These are phyloP conservation scores for Radopholus similis DNA, from an alignment of 1,140 invertebrate genomes.

Conservation along the genomic window DNA sequence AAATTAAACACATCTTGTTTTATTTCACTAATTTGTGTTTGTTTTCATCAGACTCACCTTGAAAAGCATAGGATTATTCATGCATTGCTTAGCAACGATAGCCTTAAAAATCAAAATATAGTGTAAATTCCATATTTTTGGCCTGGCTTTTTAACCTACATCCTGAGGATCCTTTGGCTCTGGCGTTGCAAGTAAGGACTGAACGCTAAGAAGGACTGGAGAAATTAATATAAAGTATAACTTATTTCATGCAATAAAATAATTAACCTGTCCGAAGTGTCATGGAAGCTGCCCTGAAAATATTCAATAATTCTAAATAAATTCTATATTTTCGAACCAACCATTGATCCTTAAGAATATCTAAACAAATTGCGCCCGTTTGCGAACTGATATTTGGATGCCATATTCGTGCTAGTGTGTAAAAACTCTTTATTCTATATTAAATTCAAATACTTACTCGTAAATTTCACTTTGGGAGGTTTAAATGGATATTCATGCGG, in stretches of 20 bases:
- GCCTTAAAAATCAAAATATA: too few relatives aligned
- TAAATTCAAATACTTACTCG: conserved; percentile 11
- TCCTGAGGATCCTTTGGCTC: conserved; percentile 75
- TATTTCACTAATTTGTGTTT: not conserved
- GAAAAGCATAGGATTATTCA: conserved; percentile 81
- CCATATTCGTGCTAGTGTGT: conserved; percentile 82
- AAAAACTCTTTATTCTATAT: conserved; percentile 4
- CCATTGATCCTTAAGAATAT: conserved; percentile 99
- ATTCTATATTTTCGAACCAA: conserved; percentile 57
- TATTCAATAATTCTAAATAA: not conserved
- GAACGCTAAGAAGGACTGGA: conserved; percentile 74
- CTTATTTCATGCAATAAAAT: not conserved
- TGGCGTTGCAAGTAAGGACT: conserved; percentile 78
- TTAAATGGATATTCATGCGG: conserved; percentile 99
- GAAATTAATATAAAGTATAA: not conserved
- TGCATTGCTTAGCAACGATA: conserved; percentile 93
- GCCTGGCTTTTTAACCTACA: too few relatives aligned
- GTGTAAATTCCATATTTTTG: too few relatives aligned
- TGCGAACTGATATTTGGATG: conserved; percentile 99
- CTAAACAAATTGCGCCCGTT: conserved; percentile 95
- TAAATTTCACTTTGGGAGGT: conserved; percentile 79
- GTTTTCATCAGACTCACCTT: conserved; percentile 36
- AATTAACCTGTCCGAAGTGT: conserved; percentile 82
- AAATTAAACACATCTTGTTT: conserved; percentile 14
- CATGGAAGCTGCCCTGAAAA: conserved; percentile 86